Conservation (phyloP, 2,797 vertebrate species). For the Hippocampus kuda region DNA sequence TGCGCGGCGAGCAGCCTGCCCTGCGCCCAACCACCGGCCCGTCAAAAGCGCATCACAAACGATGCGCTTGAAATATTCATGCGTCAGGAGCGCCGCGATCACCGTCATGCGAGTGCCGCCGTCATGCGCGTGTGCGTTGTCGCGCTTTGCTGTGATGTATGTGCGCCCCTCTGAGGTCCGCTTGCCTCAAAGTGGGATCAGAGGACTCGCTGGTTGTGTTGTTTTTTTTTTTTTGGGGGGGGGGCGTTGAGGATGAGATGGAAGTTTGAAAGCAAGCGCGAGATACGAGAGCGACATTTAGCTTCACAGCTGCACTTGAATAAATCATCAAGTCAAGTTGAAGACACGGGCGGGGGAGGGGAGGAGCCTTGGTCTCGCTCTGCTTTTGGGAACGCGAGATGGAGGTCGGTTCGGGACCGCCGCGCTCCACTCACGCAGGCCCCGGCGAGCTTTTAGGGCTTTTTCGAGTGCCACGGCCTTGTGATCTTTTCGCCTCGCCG, state of each 20-base stretch:
- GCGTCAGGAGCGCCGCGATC: slow-evolving; percentile 53
- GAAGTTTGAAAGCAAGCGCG: background rate
- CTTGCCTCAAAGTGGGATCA: background rate
- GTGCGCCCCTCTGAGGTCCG: background rate
- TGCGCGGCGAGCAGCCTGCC: slow-evolving; percentile 31
- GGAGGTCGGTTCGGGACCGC: too few relatives aligned
- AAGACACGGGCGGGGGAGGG: background rate
- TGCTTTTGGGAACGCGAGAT: too few relatives aligned
- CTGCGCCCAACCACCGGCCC: slow-evolving; percentile 52
- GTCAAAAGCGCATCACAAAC: slow-evolving; percentile 51
- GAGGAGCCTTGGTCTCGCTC: too few relatives aligned
- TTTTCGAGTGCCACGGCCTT: too few relatives aligned
- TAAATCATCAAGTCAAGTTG: background rate
- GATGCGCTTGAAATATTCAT: slow-evolving; percentile 69
- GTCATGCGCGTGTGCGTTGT: background rate
- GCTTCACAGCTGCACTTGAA: background rate
- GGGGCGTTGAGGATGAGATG: background rate
- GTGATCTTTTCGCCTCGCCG: too few relatives aligned
- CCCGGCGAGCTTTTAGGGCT: too few relatives aligned
- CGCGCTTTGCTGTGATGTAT: background rate
- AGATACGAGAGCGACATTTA: background rate
- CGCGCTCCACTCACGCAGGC: too few relatives aligned
- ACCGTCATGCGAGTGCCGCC: slow-evolving; percentile 3
- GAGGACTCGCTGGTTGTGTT: background rate
- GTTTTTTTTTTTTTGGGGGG: background rate